Evolutionary conservation across 2,797 vertebrate species (phyloP).

Genomic region (Rhincodon typus): DNA sequence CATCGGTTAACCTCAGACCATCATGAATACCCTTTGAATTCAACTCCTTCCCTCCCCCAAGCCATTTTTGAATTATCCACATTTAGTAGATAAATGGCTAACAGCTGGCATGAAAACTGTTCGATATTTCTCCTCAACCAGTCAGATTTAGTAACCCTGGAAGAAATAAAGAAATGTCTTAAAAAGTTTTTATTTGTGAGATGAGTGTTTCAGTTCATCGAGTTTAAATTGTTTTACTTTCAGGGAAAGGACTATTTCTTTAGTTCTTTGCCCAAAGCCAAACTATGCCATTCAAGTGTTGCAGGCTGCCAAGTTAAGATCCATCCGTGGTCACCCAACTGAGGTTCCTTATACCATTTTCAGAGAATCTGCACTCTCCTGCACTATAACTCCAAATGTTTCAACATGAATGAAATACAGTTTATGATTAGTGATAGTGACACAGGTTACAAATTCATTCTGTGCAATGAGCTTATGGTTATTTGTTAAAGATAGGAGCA

Average conservation of each 20-base stretch:
- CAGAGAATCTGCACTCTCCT: background rate
- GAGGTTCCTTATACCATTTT: background rate
- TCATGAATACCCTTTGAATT: background rate
- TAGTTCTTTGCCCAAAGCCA: background rate
- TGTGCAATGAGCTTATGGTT: background rate
- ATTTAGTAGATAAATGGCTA: constrained; percentile 8
- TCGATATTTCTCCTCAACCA: background rate
- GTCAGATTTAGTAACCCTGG: background rate
- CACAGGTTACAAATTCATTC: background rate
- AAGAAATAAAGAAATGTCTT: background rate
- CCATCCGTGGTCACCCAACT: background rate
- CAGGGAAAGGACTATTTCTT: background rate
- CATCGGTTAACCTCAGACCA: background rate
- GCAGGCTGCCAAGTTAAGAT: background rate
- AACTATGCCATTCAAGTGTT: background rate
- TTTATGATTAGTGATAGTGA: background rate
- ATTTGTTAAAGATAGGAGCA: background rate
- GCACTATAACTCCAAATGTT: background rate
- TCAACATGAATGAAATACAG: background rate
- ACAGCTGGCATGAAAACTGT: constrained; percentile 9
- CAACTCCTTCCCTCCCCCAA: background rate
- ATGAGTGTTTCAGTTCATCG: background rate
- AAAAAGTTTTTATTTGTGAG: background rate
- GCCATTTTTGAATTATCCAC: background rate
- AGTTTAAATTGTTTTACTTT: background rate